Evolutionary conservation across 2,797 vertebrate species (phyloP).

Genomic region (Podargus strigoides): DNA sequence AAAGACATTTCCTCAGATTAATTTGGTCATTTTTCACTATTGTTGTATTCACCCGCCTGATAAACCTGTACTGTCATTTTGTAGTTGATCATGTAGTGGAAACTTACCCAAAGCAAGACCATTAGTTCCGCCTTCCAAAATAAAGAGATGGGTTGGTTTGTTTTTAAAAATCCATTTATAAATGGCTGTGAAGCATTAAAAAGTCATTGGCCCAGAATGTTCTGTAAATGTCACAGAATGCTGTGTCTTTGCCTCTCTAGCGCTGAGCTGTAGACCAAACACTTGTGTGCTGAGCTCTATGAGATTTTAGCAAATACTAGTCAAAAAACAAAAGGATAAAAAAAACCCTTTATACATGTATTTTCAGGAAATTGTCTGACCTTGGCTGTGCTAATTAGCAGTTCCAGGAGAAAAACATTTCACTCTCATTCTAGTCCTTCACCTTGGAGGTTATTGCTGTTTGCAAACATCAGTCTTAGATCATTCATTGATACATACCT

Average conservation of each 20-base stretch:
- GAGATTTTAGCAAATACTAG: constrained; percentile 29
- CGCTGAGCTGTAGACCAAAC: constrained; percentile 48
- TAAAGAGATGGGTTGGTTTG: background rate
- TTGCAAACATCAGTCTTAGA: background rate
- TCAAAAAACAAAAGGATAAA: constrained; percentile 20
- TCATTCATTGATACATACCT: background rate
- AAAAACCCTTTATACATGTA: background rate
- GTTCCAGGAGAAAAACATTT: constrained; percentile 50
- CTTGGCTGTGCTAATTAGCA: constrained; percentile 51
- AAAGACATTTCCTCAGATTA: background rate
- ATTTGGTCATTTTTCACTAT: background rate
- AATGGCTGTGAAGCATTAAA: background rate
- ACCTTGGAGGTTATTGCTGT: constrained; percentile 3
- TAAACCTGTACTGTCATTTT: background rate
- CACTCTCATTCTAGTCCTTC: constrained; percentile 40
- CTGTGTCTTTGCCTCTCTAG: constrained; percentile 27
- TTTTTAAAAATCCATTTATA: background rate
- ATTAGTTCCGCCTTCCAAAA: background rate
- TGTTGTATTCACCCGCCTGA: background rate
- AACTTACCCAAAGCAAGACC: background rate
- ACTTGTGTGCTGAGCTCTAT: constrained; percentile 13
- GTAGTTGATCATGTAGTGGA: background rate
- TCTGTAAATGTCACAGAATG: background rate
- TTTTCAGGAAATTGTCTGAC: constrained; percentile 53
- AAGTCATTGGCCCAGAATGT: background rate